These are phyloP conservation scores for Maniola hyperantus DNA, from an alignment of 2,888 invertebrate genomes.

Conservation along the genomic window DNA sequence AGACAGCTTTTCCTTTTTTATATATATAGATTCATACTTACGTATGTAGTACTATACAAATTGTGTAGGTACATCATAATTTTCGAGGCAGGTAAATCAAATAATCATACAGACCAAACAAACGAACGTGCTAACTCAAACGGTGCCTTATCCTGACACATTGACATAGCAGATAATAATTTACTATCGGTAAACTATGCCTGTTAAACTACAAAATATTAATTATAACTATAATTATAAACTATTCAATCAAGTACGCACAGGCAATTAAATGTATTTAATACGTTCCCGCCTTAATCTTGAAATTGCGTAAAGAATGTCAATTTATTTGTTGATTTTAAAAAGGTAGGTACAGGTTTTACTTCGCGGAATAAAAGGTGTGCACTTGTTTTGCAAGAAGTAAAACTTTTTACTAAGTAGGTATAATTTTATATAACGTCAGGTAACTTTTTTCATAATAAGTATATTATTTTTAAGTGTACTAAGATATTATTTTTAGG, in stretches of 20 bases:
- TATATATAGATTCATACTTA: too few relatives aligned
- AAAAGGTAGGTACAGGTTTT: neutral
- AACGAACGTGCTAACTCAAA: slow-evolving; percentile 21
- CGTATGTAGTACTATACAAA: neutral
- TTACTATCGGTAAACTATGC: neutral
- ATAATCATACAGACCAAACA: slow-evolving; percentile 4
- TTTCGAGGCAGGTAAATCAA: neutral
- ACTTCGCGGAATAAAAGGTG: neutral
- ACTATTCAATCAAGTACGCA: slow-evolving; percentile 15
- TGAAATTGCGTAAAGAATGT: slow-evolving; percentile 5
- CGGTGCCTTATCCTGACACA: slow-evolving; percentile 24
- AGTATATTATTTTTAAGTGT: too few relatives aligned
- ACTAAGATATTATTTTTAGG: too few relatives aligned
- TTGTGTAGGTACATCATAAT: neutral
- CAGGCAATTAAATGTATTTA: neutral
- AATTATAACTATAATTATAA: too few relatives aligned
- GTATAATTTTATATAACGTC: too few relatives aligned
- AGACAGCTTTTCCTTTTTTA: too few relatives aligned
- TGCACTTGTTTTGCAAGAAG: neutral
- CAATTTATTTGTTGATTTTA: neutral
- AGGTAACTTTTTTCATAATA: too few relatives aligned
- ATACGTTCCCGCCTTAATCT: slow-evolving; percentile 13
- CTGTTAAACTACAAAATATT: too few relatives aligned
- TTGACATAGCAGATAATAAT: slow-evolving; percentile 10
- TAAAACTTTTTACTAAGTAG: neutral